Evolutionary conservation across 2,888 invertebrate species (phyloP), one percentile per base, ranked within the genome.

Genomic region (Cephus pygmeus): DNA sequence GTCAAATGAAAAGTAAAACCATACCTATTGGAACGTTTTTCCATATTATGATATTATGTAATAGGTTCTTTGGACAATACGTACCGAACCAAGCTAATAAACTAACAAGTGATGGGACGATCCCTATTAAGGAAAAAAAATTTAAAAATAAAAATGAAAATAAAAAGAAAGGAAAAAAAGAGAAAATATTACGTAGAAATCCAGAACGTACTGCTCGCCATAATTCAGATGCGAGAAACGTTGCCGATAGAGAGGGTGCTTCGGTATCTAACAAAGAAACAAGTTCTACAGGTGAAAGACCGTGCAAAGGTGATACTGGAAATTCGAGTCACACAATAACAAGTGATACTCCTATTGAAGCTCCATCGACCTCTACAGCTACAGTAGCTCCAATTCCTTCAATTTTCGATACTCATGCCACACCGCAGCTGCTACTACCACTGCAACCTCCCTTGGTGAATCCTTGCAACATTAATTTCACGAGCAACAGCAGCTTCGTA

Each of bases 181-280:
- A 23, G 23, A 23, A 23, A 40, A 9, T 23, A 56, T 23, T 56
- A 56, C 56, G 56, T 56, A 56, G 9, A 56, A 56, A 23, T 56
- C 56, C 40, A 40, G 23, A 40, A 40, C 40, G 56, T 23, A 0
- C 9, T 56, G 23, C 56, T 56, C 23, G 56, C 23, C 0, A 6
- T 56, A 9, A 56, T 56, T 56, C 2, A 56, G 0, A 0, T 40
- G 12, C 12, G 4, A 15, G 1, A 40, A 12, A 40, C 15, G 40
- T 56, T 56, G 15, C 6, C 2, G 23, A 2, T 15, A 1, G 9
- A 9, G 9, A 23, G 15, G 23, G 0, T 56, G 23, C 75, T 79
- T 76, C 76, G 80, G 77, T 77, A 81, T 84, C 74, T 83, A 74
- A 30, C 40, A 12, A n/a, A 15, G 34, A 36, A 69, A 35, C 11